phyloP scores from a whole-genome alignment of 2,113 vertebrate species.

The Blennius ocellaris region DNA sequence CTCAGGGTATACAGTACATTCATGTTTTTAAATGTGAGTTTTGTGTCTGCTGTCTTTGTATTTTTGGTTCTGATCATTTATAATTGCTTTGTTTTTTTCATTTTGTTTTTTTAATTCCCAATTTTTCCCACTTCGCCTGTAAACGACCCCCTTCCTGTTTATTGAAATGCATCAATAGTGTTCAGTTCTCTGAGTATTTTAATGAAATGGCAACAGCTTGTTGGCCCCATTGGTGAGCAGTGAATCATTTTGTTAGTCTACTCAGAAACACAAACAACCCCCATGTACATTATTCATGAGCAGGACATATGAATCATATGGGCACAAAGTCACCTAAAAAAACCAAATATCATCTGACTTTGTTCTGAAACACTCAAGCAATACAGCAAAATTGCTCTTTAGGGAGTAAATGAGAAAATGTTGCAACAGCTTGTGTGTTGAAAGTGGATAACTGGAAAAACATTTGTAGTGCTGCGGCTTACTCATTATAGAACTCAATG shows the following conservation, averaged over 20 bases:
- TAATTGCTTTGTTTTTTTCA: too few species aligned
- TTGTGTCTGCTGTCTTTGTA: too few species aligned
- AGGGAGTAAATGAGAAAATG: not conserved
- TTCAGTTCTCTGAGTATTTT: slow-evolving; percentile 57
- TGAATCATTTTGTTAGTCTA: slow-evolving; percentile 72
- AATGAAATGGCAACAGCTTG: slow-evolving; percentile 67
- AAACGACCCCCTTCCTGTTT: not conserved
- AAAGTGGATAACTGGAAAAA: too few species aligned
- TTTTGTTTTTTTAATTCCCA: not conserved
- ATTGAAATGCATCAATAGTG: slow-evolving; percentile 24
- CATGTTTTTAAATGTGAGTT: too few species aligned
- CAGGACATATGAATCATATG: slow-evolving; percentile 38
- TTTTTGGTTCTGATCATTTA: too few species aligned
- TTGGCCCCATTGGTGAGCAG: slow-evolving; percentile 40
- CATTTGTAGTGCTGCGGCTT: too few species aligned
- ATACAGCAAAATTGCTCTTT: not conserved
- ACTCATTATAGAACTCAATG: too few species aligned
- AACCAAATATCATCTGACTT: not conserved
- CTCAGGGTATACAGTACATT: too few species aligned
- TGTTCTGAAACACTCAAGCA: slow-evolving; percentile 12
- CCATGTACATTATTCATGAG: slow-evolving; percentile 35
- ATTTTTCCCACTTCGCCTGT: not conserved
- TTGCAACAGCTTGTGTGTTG: too few species aligned
- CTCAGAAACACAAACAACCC: slow-evolving; percentile 26
- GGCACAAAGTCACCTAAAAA: slow-evolving; percentile 30